Evolutionary conservation across 2,113 vertebrate genomes (phyloP), one percentile per base, ranked within the genome.

Genomic region (Sigmodon hispidus): DNA sequence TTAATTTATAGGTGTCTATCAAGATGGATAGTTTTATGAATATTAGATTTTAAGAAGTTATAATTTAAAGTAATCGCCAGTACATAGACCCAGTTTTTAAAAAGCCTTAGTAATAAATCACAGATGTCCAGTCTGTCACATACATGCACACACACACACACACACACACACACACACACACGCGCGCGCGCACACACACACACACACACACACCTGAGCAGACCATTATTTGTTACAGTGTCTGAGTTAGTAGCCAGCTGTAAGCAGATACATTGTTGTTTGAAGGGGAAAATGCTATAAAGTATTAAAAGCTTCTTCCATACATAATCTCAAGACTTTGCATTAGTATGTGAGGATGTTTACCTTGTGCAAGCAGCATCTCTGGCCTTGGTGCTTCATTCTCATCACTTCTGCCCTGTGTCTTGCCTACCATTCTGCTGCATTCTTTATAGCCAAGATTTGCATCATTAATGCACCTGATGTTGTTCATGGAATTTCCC

Each of bases 11-110:
- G 61, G 5, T 70, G 22, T 21, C 77, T 72, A 89, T 75, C 91
- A 91, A 92, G 94, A 91, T 76, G 11, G 73, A 3, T 89, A 73
- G 76, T 90, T 91, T 94, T 87, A 75, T 92, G 89, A 84, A 90
- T 79, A 65, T 45, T 69, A 94, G 11, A 75, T 67, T 48, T 92
- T 50, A 77, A 55, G 63, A 72, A 88, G 69, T 85, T 70, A n/a
- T 19, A 34, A 12, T 87, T 93, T 86, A 79, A 70, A 45, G 1
- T 87, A 57, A 12, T 93, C 89, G 61, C 77, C 65, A 85, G 0
- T 26, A 57, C 22, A 76, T 90, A n/a, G 65, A 90, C 75, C n/a
- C 83, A 17, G 63, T 73, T 67, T 79, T 90, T 94, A 15, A 89
- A 34, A 52, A 86, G 6, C 45, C 31, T n/a, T 69, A 52, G 36